phyloP scores from a whole-genome alignment of 64 coral and sea anemone genomes.

The Montipora capricornis region DNA sequence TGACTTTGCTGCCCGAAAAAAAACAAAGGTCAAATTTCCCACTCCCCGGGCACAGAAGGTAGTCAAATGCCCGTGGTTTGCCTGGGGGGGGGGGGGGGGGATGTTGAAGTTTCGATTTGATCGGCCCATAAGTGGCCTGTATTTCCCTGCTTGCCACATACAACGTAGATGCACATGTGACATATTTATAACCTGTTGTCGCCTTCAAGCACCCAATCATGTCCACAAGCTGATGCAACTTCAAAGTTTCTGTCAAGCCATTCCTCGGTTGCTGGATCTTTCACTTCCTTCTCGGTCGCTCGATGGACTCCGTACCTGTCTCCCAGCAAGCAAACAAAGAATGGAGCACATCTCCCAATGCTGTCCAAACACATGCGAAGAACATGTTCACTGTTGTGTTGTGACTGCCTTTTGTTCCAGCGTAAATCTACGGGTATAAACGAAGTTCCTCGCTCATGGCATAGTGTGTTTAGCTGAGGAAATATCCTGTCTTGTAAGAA shows the following conservation, averaged over 20 bases:
- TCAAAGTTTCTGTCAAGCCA: slow-evolving; percentile 96
- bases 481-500: slow-evolving; percentile 79
- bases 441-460: slow-evolving; percentile 68
- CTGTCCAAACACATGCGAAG: slow-evolving; percentile 84
- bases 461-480: slow-evolving; percentile 78
- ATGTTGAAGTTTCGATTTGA: too few species aligned
- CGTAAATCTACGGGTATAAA: slow-evolving; percentile 88
- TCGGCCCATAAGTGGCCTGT: too few species aligned
- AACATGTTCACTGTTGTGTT: slow-evolving; percentile 80
- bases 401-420: slow-evolving; percentile 91
- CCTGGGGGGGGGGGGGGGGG: too few species aligned
- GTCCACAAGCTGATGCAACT: slow-evolving; percentile 71
- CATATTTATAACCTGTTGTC: slow-evolving; percentile 80
- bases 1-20: too few species aligned
- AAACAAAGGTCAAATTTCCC: too few species aligned
- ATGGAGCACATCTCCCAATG: slow-evolving; percentile 85
- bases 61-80: too few species aligned
- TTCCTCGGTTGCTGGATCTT: slow-evolving; percentile 62
- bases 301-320: slow-evolving; percentile 91
- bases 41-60: too few species aligned
- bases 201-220: slow-evolving; percentile 88
- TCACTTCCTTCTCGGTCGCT: slow-evolving; percentile 59
- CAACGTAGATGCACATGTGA: not conserved
- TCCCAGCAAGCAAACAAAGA: slow-evolving; percentile 93
- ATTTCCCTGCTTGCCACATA: too few species aligned